These are phyloP conservation scores for Synergus itoensis DNA, from an alignment of 2,888 invertebrate genomes.

Conservation along the genomic window DNA sequence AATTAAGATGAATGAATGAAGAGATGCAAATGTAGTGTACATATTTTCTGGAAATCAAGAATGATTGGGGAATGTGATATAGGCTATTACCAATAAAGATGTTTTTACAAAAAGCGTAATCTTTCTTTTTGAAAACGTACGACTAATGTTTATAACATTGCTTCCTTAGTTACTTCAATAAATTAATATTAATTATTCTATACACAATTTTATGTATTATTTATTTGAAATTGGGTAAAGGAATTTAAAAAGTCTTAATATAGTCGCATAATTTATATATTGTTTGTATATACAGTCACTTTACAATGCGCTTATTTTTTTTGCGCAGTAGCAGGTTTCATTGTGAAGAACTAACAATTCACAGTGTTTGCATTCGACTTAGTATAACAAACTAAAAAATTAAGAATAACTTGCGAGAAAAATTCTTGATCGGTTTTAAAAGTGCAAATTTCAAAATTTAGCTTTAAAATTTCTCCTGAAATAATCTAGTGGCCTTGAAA, in stretches of 20 bases:
- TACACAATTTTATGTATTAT: too few relatives aligned
- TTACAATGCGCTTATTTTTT: constrained; percentile 72
- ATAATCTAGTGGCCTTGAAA: not conserved
- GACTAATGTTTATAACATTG: not conserved
- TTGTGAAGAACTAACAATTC: constrained; percentile 53
- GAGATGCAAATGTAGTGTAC: constrained; percentile 33
- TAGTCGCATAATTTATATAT: constrained; percentile 72
- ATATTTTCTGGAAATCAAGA: constrained; percentile 20
- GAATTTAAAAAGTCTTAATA: not conserved
- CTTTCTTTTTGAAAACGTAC: not conserved
- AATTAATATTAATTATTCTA: too few relatives aligned
- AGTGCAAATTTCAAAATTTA: not conserved
- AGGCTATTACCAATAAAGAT: constrained; percentile 22
- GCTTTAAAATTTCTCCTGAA: not conserved
- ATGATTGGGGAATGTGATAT: constrained; percentile 16
- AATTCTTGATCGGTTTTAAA: constrained; percentile 14
- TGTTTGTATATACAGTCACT: constrained; percentile 75
- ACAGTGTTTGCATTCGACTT: constrained; percentile 54
- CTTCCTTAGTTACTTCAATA: too few relatives aligned
- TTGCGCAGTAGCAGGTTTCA: constrained; percentile 44
- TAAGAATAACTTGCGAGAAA: constrained; percentile 55
- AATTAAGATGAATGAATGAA: constrained; percentile 38
- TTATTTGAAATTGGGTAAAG: not conserved
- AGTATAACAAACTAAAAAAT: constrained; percentile 63
- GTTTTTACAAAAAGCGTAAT: constrained; percentile 5